Evolutionary conservation across 1,140 invertebrate genomes (phyloP).

Genomic region (Danaus plexippus): DNA sequence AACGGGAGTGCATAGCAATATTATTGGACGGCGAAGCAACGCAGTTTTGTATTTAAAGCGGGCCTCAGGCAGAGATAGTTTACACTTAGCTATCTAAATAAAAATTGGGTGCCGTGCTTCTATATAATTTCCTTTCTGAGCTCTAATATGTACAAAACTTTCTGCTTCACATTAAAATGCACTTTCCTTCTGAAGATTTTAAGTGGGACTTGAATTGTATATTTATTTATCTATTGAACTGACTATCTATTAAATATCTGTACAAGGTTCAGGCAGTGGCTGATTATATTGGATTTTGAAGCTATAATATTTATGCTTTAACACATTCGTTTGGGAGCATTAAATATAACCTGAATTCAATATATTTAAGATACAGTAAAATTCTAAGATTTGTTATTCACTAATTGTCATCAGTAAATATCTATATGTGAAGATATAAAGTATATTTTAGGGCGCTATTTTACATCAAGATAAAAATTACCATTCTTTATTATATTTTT

Average conservation of each 20-base stretch:
- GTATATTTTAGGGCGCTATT: slow-evolving; percentile 3
- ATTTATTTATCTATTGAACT: not conserved
- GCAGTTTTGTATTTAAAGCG: slow-evolving; percentile 34
- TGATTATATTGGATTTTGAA: slow-evolving; percentile 7
- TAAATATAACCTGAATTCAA: too few species aligned
- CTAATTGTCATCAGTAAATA: too few species aligned
- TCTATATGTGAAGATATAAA: too few species aligned
- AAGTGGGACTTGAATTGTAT: not conserved
- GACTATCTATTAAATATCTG: slow-evolving; percentile 5
- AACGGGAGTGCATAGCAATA: slow-evolving; percentile 25
- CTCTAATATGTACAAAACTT: slow-evolving; percentile 22
- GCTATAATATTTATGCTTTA: too few species aligned
- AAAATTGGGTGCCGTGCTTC: slow-evolving; percentile 21
- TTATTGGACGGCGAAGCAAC: slow-evolving; percentile 56
- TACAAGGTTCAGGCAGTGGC: slow-evolving; percentile 18
- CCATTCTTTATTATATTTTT: slow-evolving; percentile 10
- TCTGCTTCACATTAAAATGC: slow-evolving; percentile 10
- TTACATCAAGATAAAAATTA: slow-evolving; percentile 12
- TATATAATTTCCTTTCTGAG: slow-evolving; percentile 11
- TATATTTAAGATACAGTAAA: too few species aligned
- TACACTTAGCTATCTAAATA: slow-evolving; percentile 23
- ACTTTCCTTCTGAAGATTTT: not conserved
- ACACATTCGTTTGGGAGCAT: too few species aligned
- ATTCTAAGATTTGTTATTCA: too few species aligned
- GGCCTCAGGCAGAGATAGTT: slow-evolving; percentile 25